Evolutionary conservation across 1,140 invertebrate genomes (phyloP), one percentile per base, ranked within the genome.

Genomic region (Anastatus disparis): DNA sequence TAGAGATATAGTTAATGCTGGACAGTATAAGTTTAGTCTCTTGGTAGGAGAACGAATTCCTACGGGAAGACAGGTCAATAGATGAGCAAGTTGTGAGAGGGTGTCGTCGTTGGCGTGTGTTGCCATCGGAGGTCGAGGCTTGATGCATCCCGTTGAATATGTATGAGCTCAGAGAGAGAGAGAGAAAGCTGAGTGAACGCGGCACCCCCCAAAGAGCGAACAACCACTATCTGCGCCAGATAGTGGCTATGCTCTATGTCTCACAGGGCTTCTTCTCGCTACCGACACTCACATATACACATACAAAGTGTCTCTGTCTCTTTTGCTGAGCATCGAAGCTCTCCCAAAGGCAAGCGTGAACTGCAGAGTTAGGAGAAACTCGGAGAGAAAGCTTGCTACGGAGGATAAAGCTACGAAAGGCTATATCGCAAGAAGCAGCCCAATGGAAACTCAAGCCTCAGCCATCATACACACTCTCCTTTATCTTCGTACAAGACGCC

Each of bases 121-220:
- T 35, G 31, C 31, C 31, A 48, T 17, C 20, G 46, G 27, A 44
- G 48, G 64, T 35, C 71, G 78, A 80, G 77, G 76, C 22, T 78
- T 81, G 83, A 82, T 84, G 82, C 81, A 84, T 83, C 74, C 74
- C 77, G 74, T 76, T 86, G 84, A 86, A 85, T 86, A 86, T 86
- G 84, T 84, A 86, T 86, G 84, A 85, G 79, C 69, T 76, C 79
- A 35, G 79, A 81, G 80, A 84, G n/a, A n/a, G n/a, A n/a, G n/a
- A n/a, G n/a, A n/a, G n/a, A n/a, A n/a, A n/a, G n/a, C n/a, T 78
- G 81, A 52, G 17, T 13, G 17, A 3, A 2, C 20, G 46, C 40
- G 27, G 8, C 15, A 40, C 12, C n/a, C n/a, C n/a, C n/a, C n/a
- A n/a, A n/a, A n/a, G n/a, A 50, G 24, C 65, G 27, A 24, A 81